phyloP scores from a whole-genome alignment of 2,797 vertebrate species.

The Anas bernieri region DNA sequence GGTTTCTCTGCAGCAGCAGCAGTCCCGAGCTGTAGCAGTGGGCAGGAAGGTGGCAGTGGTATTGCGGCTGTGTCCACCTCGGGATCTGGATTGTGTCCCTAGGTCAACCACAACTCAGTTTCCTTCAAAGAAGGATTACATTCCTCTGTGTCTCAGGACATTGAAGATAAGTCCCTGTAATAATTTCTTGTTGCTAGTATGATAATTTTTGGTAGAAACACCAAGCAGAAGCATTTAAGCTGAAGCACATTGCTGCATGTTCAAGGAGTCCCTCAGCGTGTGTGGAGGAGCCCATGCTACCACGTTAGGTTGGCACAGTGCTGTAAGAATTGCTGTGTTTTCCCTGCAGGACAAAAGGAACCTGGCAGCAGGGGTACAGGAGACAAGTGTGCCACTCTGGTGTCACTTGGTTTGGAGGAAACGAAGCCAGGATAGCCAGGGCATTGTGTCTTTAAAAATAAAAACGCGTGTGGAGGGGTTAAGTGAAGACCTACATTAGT shows the following conservation, averaged over 20 bases:
- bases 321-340: neutral
- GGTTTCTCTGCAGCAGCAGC: neutral
- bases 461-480: neutral
- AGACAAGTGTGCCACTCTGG: neutral
- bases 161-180: neutral
- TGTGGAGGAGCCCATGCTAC: neutral
- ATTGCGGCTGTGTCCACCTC: neutral
- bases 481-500: constrained; percentile 10
- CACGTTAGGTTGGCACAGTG: accelerated
- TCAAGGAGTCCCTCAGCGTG: neutral
- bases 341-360: neutral
- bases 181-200: neutral
- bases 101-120: neutral
- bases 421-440: neutral
- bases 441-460: neutral
- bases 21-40: neutral
- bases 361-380: accelerated
- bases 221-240: neutral
- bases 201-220: neutral
- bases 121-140: neutral
- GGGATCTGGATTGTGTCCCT: neutral
- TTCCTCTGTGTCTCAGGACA: neutral
- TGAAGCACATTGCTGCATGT: accelerated
- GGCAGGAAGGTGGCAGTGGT: neutral
- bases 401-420: neutral